phyloP scores from a whole-genome alignment of 2,113 vertebrate genomes.

The Lanius collurio region DNA sequence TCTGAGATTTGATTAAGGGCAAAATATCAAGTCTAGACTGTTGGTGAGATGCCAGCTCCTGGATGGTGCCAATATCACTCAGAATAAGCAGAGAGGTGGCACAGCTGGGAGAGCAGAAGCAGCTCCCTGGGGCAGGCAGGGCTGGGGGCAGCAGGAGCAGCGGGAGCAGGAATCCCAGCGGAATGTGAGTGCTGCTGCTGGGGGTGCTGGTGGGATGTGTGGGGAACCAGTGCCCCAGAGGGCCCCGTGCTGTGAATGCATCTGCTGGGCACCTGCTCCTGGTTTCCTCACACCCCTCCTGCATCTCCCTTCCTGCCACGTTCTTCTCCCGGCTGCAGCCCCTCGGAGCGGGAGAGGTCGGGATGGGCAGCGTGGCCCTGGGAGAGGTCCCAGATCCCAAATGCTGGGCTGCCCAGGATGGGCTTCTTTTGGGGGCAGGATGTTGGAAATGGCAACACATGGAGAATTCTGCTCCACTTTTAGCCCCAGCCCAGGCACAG shows the following conservation, averaged over 20 bases:
- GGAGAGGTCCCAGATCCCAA: neutral
- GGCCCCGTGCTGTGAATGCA: neutral
- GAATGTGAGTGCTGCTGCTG: neutral
- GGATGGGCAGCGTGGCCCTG: neutral
- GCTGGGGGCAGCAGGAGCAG: neutral
- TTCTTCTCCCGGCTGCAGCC: rapidly evolving
- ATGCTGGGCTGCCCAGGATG: neutral
- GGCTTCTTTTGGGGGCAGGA: neutral
- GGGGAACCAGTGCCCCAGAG: neutral
- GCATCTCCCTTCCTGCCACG: rapidly evolving
- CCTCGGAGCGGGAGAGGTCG: rapidly evolving
- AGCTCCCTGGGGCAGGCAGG: neutral
- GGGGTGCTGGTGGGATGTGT: neutral
- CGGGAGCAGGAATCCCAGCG: neutral
- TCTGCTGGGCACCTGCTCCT: neutral
- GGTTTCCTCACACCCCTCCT: neutral
- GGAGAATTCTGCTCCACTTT: neutral
- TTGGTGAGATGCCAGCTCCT: neutral
- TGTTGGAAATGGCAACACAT: neutral
- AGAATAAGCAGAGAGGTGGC: rapidly evolving
- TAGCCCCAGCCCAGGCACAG: neutral
- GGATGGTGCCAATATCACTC: neutral
- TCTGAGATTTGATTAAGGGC: neutral
- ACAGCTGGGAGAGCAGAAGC: neutral
- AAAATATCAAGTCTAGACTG: neutral